Evolutionary conservation across 2,888 invertebrate species (phyloP).

Genomic region (Perizoma flavofasciatum): DNA sequence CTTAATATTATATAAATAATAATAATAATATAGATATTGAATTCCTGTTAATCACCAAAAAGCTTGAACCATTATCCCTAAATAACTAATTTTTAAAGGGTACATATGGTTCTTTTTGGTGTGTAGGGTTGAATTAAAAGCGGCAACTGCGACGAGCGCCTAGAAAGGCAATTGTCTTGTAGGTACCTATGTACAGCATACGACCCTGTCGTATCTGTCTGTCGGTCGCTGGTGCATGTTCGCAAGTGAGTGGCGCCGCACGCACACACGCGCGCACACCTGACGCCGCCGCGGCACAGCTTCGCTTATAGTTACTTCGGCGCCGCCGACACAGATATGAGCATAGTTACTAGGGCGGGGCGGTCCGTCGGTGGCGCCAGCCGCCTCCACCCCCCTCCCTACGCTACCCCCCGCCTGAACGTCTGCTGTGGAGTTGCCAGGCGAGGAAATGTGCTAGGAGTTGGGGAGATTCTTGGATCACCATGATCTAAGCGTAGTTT

Average conservation of each 20-base stretch:
- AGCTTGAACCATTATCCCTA: no score
- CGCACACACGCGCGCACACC: conserved; percentile 79
- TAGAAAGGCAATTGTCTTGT: conserved; percentile 4
- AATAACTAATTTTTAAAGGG: no score
- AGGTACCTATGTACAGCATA: conserved; percentile 24
- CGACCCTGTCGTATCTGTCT: conserved; percentile 46
- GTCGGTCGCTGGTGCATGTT: conserved; percentile 38
- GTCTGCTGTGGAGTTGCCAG: conserved; percentile 50
- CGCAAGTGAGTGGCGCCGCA: conserved; percentile 69
- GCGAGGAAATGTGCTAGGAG: conserved; percentile 30
- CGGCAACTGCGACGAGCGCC: no score
- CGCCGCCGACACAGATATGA: conserved; percentile 20
- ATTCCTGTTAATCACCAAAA: no score
- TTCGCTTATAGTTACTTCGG: conserved; percentile 19
- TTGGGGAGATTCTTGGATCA: conserved; percentile 32
- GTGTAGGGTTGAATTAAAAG: no score
- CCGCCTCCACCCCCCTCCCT: conserved; percentile 43
- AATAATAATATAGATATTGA: no score
- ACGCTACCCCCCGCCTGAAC: conserved; percentile 40
- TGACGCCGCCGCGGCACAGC: conserved; percentile 65
- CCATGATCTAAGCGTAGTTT: neutral
- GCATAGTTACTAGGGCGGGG: conserved; percentile 19
- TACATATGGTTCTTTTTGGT: no score
- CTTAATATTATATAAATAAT: no score
- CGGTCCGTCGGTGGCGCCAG: conserved; percentile 70